Evolutionary conservation across 2,113 vertebrate species (phyloP), one percentile per base, ranked within the genome.

Genomic region (Alligator mississippiensis): DNA sequence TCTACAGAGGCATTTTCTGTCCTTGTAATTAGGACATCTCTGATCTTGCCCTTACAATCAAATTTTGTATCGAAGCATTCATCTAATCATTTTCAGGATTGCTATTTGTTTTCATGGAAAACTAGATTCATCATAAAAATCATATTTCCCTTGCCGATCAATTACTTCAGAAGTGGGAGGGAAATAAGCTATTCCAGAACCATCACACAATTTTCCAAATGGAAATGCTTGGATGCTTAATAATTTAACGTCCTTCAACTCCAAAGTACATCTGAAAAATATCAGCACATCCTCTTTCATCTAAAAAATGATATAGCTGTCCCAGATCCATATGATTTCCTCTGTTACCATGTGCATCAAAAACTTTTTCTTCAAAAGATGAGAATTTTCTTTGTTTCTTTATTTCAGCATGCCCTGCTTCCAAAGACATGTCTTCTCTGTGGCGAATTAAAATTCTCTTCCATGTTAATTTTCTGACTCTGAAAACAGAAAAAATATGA

Each of bases 251-350:
- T 66, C 98, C 98, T 96, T 98, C 98, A 82, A 98, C 97, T 34
- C 98, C 98, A 90, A 98, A 98, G 91, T 97, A 97, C 97, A 99
- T 98, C 92, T 99, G 99, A 96, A 99, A 99, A 90, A 99, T 96
- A 54, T 99, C 97, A 80, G 98, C 98, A 85, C 99, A 99, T 34
- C 98, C 98, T 66, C 94, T 98, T 92, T 98, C 98, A 92, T 97
- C 98, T 94, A 99, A 97, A 97, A 99, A 99, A 59, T 97, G 98
- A 97, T 99, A 99, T 0, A 99, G 98, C 92, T 99, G 99, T n/a
- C 99, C 99, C 38, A 99, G 98, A 97, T 99, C 99, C 99, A 99
- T 99, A 96, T 99, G 99, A 94, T 98, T 99, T 85, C 99, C 98
- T 97, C 98, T 98, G 95, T 97, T 97, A 95, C 99, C 99, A 64